Conservation (phyloP, 2,888 invertebrate species). For the Apamea epomidion region DNA sequence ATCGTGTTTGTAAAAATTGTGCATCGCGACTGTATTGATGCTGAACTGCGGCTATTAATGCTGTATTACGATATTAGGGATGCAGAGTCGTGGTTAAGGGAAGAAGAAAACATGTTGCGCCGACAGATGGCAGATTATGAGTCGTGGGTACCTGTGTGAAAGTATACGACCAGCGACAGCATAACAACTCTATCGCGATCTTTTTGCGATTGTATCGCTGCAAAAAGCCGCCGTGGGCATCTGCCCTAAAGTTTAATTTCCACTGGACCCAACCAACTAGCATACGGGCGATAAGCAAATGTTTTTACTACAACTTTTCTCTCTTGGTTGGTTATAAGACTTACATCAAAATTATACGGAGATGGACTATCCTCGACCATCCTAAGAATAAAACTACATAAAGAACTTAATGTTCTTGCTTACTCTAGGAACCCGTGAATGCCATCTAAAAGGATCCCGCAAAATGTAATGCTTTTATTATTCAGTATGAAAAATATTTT, state of each 20-base stretch:
- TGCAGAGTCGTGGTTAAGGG: background rate
- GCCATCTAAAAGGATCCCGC: background rate
- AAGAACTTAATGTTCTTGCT: background rate
- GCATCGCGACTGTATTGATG: background rate
- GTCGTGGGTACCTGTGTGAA: background rate
- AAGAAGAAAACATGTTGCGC: no score
- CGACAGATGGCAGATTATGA: no score
- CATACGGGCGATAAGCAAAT: slow-evolving; percentile 34
- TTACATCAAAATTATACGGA: slow-evolving; percentile 32
- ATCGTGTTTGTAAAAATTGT: background rate
- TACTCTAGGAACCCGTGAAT: slow-evolving; percentile 3
- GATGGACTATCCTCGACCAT: background rate
- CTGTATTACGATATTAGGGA: background rate
- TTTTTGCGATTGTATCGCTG: background rate
- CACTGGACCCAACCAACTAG: slow-evolving; percentile 18
- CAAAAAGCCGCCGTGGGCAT: background rate
- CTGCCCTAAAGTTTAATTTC: background rate
- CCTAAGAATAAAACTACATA: slow-evolving; percentile 13
- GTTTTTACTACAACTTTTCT: slow-evolving; percentile 26
- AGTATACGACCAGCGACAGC: background rate
- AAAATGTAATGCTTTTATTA: slow-evolving; percentile 17
- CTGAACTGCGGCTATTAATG: background rate
- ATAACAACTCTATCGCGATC: background rate
- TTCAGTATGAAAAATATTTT: background rate
- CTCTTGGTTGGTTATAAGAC: slow-evolving; percentile 39